Evolutionary conservation across 2,113 vertebrate species (phyloP).

Genomic region (Jacana jacana): DNA sequence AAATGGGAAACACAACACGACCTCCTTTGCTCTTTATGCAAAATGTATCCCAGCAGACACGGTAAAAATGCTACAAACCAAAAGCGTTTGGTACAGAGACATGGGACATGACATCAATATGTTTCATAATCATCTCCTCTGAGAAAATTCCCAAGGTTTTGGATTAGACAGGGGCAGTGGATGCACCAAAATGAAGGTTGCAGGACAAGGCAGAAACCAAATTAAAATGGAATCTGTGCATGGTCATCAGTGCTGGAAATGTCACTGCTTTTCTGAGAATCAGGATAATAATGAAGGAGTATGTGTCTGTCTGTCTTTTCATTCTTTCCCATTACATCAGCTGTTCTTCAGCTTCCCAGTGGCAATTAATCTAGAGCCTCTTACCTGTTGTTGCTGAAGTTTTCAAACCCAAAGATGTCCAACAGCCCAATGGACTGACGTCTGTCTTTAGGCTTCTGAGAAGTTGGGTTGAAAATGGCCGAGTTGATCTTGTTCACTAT

Average conservation of each 20-base stretch:
- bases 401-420: constrained; percentile 99
- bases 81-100: neutral
- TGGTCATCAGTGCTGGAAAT: neutral
- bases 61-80: neutral
- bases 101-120: neutral
- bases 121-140: neutral
- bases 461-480: constrained; percentile 80
- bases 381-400: constrained; percentile 95
- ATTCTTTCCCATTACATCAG: neutral
- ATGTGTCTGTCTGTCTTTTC: neutral
- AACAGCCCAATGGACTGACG: constrained; percentile 86
- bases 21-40: neutral
- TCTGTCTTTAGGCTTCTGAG: constrained; percentile 67
- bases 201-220: neutral
- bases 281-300: neutral
- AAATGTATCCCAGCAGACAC: neutral
- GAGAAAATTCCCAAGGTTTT: neutral
- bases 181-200: neutral
- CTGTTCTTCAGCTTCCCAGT: neutral
- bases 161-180: neutral
- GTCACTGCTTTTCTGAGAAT: neutral
- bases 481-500: constrained; percentile 92
- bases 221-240: neutral
- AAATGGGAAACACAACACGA: neutral
- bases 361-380: neutral